phyloP scores from a whole-genome alignment of 2,888 invertebrate species.

The Drosophila fungiperda region DNA sequence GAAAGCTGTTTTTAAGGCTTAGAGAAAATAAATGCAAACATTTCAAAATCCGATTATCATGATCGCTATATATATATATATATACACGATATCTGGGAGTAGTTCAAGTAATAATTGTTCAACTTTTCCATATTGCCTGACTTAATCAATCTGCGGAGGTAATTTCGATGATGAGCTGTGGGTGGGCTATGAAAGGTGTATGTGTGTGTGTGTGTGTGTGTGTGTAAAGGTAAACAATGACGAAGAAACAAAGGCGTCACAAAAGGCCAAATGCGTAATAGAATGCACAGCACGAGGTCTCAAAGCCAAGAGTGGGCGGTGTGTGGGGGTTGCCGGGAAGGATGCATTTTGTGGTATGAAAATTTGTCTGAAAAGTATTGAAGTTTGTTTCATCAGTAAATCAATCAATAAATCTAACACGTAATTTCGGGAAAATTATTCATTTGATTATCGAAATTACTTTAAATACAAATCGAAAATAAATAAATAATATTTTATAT shows the following conservation, averaged over 20 bases:
- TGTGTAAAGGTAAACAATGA: conserved; percentile 41
- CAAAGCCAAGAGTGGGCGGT: neutral
- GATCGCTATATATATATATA: neutral
- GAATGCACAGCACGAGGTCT: conserved; percentile 1
- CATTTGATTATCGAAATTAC: neutral
- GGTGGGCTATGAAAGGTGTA: conserved; percentile 11
- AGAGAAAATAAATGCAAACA: neutral
- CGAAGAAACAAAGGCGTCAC: conserved; percentile 41
- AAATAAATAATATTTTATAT: neutral
- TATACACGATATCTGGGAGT: conserved; percentile 8
- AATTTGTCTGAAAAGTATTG: neutral
- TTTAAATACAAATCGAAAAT: neutral
- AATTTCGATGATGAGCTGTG: conserved; percentile 18
- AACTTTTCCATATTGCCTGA: neutral
- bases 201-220: conserved; percentile 18
- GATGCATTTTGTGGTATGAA: neutral
- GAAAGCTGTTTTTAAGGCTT: neutral
- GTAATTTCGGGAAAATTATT: neutral
- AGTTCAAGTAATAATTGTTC: neutral
- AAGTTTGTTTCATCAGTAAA: neutral
- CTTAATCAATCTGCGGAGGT: conserved; percentile 24
- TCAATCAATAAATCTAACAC: neutral
- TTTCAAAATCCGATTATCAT: neutral
- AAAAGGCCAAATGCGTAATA: conserved; percentile 44
- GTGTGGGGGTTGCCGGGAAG: neutral